Evolutionary conservation across 53 echinoderm and acorn worm genomes (phyloP).

Genomic region (Paelopatides confundens): DNA sequence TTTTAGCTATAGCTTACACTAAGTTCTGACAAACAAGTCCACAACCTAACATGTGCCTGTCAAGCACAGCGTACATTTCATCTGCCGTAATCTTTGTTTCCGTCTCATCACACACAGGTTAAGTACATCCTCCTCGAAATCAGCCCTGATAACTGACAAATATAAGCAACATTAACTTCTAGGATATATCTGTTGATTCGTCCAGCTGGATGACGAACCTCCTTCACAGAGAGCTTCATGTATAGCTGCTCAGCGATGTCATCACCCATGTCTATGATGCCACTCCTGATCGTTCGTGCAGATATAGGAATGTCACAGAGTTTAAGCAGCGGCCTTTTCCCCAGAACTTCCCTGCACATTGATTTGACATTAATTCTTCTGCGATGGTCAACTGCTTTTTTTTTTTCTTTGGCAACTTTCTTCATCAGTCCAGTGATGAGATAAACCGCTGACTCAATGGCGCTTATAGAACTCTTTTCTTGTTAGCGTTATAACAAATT

Average conservation of each 20-base stretch:
- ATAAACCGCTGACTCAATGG: no score
- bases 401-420: no score
- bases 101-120: constrained; percentile 42
- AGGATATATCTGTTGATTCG: constrained; percentile 22
- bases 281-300: constrained; percentile 1
- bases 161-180: constrained; percentile 20
- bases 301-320: constrained; percentile 4
- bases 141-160: constrained; percentile 34
- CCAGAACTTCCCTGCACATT: constrained; percentile 30
- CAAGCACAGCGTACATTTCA: constrained; percentile 5
- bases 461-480: no score
- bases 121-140: background rate
- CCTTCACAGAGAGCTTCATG: background rate
- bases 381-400: no score
- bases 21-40: constrained; percentile 8
- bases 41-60: background rate
- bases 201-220: constrained; percentile 36
- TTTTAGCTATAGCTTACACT: constrained; percentile 10
- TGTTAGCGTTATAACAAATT: no score
- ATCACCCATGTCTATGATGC: constrained; percentile 36
- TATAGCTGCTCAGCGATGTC: constrained; percentile 39
- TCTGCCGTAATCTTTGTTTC: constrained; percentile 6
- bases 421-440: no score
- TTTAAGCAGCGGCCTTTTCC: background rate
- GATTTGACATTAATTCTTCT: no score